phyloP scores from a whole-genome alignment of 2,888 invertebrate genomes.

The Esperia sulphurella region DNA sequence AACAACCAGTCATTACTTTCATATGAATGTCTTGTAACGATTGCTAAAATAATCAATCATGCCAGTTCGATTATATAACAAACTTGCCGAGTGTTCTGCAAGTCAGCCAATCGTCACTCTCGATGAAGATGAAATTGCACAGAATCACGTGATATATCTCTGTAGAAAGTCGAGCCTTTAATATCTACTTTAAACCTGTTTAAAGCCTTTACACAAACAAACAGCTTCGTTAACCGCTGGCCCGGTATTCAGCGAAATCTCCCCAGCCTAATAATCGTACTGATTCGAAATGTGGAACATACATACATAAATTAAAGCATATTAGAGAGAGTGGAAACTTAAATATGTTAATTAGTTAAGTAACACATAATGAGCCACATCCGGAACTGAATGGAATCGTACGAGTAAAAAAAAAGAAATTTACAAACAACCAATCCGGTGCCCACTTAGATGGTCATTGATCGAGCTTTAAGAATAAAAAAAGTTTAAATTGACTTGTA shows the following conservation, averaged over 20 bases:
- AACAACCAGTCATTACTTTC: neutral
- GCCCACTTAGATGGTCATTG: too few relatives aligned
- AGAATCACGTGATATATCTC: conserved; percentile 48
- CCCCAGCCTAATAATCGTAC: conserved; percentile 37
- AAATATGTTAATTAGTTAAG: conserved; percentile 21
- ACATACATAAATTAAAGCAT: conserved; percentile 41
- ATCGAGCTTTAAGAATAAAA: neutral
- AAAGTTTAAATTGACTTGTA: conserved; percentile 7
- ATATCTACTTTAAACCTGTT: conserved; percentile 52
- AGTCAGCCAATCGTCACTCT: conserved; percentile 8
- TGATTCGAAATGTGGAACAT: conserved; percentile 51
- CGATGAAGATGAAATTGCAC: conserved; percentile 43
- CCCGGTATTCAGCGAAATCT: conserved; percentile 33
- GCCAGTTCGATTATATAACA: conserved; percentile 3
- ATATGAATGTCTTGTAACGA: neutral
- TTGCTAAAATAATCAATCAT: neutral
- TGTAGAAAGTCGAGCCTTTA: conserved; percentile 55
- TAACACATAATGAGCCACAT: conserved; percentile 17
- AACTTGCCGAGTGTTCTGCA: conserved; percentile 2
- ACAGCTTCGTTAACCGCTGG: conserved; percentile 28
- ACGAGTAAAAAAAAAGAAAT: conserved; percentile 4
- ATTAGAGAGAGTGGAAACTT: conserved; percentile 39
- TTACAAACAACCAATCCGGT: neutral
- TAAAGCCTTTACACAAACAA: conserved; percentile 31
- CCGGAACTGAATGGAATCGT: conserved; percentile 13